A percentile compares a stretch with the other conserved stretches of the same genome.
These are phyloP conservation scores for Corythaeola cristata DNA, from an alignment of 2,113 vertebrate genomes.

Conservation along the genomic window DNA sequence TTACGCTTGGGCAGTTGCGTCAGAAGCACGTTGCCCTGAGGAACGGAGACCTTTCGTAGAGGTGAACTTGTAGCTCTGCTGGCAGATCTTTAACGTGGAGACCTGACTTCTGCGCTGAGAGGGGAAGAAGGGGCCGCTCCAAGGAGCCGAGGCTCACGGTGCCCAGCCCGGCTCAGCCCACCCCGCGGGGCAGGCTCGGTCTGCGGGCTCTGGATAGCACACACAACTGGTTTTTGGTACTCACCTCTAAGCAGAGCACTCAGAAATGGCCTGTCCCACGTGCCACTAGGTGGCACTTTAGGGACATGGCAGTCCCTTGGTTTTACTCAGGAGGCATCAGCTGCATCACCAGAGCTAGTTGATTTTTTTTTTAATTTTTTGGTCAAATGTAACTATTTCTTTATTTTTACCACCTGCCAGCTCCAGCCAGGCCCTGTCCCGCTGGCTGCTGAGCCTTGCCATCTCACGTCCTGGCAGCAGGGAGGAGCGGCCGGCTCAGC, in stretches of 20 bases:
- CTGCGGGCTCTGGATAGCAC: background rate
- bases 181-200: background rate
- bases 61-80: background rate
- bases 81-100: background rate
- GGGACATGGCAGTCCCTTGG: slow-evolving; percentile 51
- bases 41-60: background rate
- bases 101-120: background rate
- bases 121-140: background rate
- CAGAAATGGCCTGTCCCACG: background rate
- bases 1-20: background rate
- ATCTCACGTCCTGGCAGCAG: background rate
- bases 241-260: accelerated
- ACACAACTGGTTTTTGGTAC: background rate
- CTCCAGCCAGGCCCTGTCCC: background rate
- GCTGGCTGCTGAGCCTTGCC: background rate
- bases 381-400: background rate
- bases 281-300: slow-evolving; percentile 79
- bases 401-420: background rate
- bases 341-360: background rate
- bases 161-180: background rate
- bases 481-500: background rate
- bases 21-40: background rate
- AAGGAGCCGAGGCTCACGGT: background rate
- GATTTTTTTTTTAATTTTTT: background rate
- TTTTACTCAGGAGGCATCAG: background rate